Base-by-base conservation (phyloP, 2,113 vertebrate species). In the Caranx melampygus region DNA sequence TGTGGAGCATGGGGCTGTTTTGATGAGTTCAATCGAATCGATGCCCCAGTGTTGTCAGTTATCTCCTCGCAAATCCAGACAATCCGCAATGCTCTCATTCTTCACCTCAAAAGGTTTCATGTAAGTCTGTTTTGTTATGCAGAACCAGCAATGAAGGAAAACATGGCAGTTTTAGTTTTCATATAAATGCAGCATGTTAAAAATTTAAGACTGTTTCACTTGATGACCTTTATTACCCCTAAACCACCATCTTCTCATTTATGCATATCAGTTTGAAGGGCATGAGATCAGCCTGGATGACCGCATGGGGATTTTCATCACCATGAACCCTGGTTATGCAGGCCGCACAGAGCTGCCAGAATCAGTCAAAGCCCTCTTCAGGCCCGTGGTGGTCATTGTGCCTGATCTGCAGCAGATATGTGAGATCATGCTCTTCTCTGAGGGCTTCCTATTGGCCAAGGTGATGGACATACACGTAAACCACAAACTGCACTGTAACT, bases 1-100 rank as follows among this genome's bases (percentile, higher is more conserved):
- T 99, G 98, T 45, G 98, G 98, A 26, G 97, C 98, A 0, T 99
- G 98, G 98, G 98, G 98, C 54, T 99, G 98, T 89, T 99, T 99
- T 54, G 98, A 99, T 67, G 97, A 99, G 88, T 99, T 99, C 79
- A 99, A 99, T 85, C 97, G 98, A 1, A 99, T 99, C 0, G 97
- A 98, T 0, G 97, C 98, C 42, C 98, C 98, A 0, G 97, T 99
- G 83, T 94, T 99, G n/a, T 99, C 98, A 1, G 97, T 99, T 61
- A 97, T 99, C 91, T 98, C 98, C 0, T 97, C 97, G 13, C 98
- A 99, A 94, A 99, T 99, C 81, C 98, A 99, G 88, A 97, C 96
- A 0, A 98, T 99, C 79, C 95, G 96, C 31, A 97, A 95, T 0
- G 98, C 98, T 65, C 95, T 99, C 75, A 97, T 98, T 63, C 94